Evolutionary conservation across 2,113 vertebrate species (phyloP).

Genomic region (Perccottus glenii): DNA sequence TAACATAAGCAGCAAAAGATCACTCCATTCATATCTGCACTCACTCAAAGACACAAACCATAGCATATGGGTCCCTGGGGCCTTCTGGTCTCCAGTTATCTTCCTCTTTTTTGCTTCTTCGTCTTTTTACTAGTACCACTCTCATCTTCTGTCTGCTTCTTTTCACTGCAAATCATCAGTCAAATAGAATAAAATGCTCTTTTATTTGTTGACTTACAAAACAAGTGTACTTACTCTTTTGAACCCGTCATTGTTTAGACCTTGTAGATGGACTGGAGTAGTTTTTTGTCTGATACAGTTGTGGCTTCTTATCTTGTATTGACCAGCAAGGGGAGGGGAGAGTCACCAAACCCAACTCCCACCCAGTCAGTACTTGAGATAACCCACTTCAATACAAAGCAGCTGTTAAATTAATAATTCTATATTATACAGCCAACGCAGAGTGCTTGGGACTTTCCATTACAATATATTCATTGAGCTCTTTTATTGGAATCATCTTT

Average conservation of each 20-base stretch:
- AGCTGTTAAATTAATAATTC: conserved; percentile 5
- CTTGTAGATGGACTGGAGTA: conserved; percentile 14
- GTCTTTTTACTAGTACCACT: conserved; percentile 83
- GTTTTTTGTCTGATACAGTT: conserved; percentile 26
- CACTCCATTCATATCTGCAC: neutral
- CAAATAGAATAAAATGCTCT: neutral
- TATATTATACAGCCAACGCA: too few relatives aligned
- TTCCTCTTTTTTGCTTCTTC: conserved; percentile 87
- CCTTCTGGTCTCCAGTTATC: conserved; percentile 83
- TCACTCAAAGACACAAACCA: conserved; percentile 74
- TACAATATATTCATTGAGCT: too few relatives aligned
- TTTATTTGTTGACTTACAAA: conserved; percentile 5
- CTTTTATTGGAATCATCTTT: too few relatives aligned
- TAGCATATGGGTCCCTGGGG: conserved; percentile 82
- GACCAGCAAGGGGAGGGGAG: conserved; percentile 65
- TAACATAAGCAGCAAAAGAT: conserved; percentile 15
- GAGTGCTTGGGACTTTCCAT: too few relatives aligned
- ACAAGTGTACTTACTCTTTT: conserved; percentile 43
- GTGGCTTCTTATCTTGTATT: conserved; percentile 73
- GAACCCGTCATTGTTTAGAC: conserved; percentile 46
- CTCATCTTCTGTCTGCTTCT: conserved; percentile 79
- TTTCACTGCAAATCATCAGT: conserved; percentile 72
- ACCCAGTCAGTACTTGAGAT: conserved; percentile 52
- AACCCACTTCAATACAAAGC: conserved; percentile 33
- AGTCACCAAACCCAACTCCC: conserved; percentile 54